Conservation (phyloP, 2,888 invertebrate genomes). For the Sthenelais limicola region DNA sequence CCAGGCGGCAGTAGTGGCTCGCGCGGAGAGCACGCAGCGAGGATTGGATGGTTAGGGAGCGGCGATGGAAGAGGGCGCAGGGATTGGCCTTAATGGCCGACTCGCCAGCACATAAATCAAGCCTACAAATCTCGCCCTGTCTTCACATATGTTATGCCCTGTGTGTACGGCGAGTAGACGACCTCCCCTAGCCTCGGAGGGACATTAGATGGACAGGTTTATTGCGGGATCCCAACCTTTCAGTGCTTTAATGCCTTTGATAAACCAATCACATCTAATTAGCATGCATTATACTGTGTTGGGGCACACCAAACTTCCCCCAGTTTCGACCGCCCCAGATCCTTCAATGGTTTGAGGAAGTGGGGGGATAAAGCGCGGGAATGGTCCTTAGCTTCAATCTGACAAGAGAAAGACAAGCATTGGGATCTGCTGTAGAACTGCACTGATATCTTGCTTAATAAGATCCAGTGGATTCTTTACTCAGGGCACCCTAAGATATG, state of each 20-base stretch:
- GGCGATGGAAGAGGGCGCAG: not conserved
- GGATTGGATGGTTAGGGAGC: not conserved
- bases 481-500: slow-evolving; percentile 35
- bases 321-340: too few species aligned
- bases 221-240: slow-evolving; percentile 22
- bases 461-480: too few species aligned
- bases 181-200: slow-evolving; percentile 2
- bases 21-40: too few species aligned
- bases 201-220: slow-evolving; percentile 30
- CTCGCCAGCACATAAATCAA: slow-evolving; percentile 12
- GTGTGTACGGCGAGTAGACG: slow-evolving; percentile 14
- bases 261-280: slow-evolving; percentile 34
- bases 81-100: not conserved
- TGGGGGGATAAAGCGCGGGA: too few species aligned
- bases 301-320: slow-evolving; percentile 7
- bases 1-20: slow-evolving; percentile 27
- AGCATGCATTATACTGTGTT: slow-evolving; percentile 32
- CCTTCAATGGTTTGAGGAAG: too few species aligned
- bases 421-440: too few species aligned
- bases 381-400: too few species aligned
- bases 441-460: too few species aligned
- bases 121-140: slow-evolving; percentile 25
- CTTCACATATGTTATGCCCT: slow-evolving; percentile 32
- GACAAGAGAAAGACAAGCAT: too few species aligned
- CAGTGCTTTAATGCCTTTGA: slow-evolving; percentile 24